Conservation (phyloP, 1,140 invertebrate species). For the Cheumatopsyche charites region DNA sequence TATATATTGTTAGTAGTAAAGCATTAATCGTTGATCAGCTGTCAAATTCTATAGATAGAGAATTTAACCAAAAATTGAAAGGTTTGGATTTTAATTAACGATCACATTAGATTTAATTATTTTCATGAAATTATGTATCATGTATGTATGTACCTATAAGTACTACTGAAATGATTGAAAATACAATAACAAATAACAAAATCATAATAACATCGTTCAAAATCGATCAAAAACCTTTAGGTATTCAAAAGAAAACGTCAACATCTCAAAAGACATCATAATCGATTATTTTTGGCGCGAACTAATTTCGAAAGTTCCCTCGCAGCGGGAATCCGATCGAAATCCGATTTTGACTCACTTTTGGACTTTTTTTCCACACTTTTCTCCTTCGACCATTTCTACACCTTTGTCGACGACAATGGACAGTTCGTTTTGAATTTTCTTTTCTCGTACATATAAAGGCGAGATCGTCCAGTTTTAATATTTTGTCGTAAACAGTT, state of each 20-base stretch:
- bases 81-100: no score
- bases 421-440: not conserved
- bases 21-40: no score
- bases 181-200: no score
- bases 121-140: no score
- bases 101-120: no score
- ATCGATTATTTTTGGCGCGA: conserved; percentile 6
- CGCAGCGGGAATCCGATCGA: conserved; percentile 30
- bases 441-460: conserved; percentile 29
- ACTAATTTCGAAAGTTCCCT: conserved; percentile 21
- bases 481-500: conserved; percentile 48
- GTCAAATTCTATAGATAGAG: no score
- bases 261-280: not conserved
- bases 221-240: not conserved
- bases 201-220: no score
- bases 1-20: no score
- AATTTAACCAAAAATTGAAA: no score
- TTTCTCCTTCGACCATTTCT: not conserved
- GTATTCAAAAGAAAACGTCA: not conserved
- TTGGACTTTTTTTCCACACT: no score
- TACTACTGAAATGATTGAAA: no score
- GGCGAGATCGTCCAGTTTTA: conserved; percentile 44
- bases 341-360: conserved; percentile 41
- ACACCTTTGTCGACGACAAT: conserved; percentile 4
- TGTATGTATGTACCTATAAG: no score